Conservation (phyloP, 1,140 invertebrate genomes). For the Dinothrombium tinctorium region DNA sequence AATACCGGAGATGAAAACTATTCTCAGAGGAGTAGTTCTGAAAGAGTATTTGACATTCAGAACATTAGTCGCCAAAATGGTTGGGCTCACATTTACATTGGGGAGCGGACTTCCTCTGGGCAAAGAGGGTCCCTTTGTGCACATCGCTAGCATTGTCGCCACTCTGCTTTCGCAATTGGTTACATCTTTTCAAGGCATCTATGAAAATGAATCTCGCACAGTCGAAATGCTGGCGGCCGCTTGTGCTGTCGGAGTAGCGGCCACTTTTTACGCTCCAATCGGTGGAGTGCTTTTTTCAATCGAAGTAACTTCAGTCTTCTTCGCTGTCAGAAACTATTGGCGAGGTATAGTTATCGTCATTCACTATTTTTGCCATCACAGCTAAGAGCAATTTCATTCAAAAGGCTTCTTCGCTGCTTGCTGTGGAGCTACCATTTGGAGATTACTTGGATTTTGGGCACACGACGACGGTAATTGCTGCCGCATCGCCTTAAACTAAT, state of each 20-base stretch:
- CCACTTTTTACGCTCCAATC: slow-evolving; percentile 13
- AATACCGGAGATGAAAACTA: slow-evolving; percentile 99
- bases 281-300: slow-evolving; percentile 90
- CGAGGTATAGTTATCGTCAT: no score
- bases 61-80: slow-evolving; percentile 75
- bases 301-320: slow-evolving; percentile 96
- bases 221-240: slow-evolving; percentile 86
- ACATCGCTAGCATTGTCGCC: slow-evolving; percentile 86
- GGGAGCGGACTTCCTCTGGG: slow-evolving; percentile 88
- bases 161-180: slow-evolving; percentile 57
- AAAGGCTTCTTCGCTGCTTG: slow-evolving; percentile 95
- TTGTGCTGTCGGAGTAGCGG: slow-evolving; percentile 47
- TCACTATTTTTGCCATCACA: no score
- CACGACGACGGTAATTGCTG: slow-evolving; percentile 25
- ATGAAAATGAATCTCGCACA: slow-evolving; percentile 67
- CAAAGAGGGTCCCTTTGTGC: slow-evolving; percentile 51
- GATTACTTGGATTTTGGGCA: slow-evolving; percentile 80
- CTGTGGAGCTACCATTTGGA: slow-evolving; percentile 81
- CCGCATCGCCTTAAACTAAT: no score
- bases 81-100: slow-evolving; percentile 65
- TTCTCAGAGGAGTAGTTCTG: slow-evolving; percentile 75
- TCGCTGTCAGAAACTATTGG: slow-evolving; percentile 97
- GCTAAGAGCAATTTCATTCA: no score
- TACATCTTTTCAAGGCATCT: slow-evolving; percentile 40
- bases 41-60: slow-evolving; percentile 92